phyloP scores from a whole-genome alignment of 2,113 vertebrate species.

The Alces alces region DNA sequence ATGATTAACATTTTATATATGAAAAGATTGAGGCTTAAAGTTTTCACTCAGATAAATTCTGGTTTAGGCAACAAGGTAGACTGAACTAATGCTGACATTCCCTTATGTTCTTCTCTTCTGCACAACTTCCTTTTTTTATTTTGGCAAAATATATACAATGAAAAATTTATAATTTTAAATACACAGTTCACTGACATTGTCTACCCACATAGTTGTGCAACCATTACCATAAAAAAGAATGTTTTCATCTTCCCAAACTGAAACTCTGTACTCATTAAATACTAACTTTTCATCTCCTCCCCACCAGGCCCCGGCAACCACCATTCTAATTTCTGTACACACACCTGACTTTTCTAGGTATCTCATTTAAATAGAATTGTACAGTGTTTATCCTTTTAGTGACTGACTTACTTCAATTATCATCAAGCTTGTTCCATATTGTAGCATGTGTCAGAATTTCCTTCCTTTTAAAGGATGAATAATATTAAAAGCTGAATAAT shows the following conservation, averaged over 20 bases:
- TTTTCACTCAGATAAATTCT: neutral
- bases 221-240: neutral
- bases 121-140: neutral
- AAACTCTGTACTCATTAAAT: neutral
- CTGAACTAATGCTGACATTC: neutral
- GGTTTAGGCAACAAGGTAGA: neutral
- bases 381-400: neutral
- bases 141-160: neutral
- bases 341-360: neutral
- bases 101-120: neutral
- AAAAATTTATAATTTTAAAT: neutral
- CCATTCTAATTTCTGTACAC: neutral
- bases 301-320: accelerated
- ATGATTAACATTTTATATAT: neutral
- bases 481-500: neutral
- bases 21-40: neutral
- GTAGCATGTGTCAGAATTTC: neutral
- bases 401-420: neutral
- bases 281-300: neutral
- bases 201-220: neutral
- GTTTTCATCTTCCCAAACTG: neutral
- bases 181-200: neutral
- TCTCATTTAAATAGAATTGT: neutral
- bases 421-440: neutral
- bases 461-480: neutral